Conservation (phyloP, 2,888 invertebrate genomes). For the Melitaea athalia region DNA sequence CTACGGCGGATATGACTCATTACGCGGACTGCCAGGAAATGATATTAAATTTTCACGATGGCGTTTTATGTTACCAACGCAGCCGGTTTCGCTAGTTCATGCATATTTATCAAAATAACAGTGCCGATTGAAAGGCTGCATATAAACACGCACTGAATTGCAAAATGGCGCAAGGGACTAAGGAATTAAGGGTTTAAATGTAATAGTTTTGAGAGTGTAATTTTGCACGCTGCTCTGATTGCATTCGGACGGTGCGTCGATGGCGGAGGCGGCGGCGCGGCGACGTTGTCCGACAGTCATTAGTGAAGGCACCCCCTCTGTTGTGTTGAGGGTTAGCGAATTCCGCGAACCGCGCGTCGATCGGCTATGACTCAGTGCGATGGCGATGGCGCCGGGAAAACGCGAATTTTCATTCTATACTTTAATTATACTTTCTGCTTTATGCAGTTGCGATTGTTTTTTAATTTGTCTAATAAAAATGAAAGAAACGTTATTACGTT, state of each 20-base stretch:
- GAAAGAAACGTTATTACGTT: slow-evolving; percentile 44
- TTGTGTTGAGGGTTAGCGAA: slow-evolving; percentile 60
- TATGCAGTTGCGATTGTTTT: slow-evolving; percentile 22
- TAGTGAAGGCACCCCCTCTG: slow-evolving; percentile 70
- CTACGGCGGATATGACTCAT: slow-evolving; percentile 80
- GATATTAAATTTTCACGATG: slow-evolving; percentile 81
- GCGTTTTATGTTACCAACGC: slow-evolving; percentile 76
- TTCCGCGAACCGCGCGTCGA: slow-evolving; percentile 67
- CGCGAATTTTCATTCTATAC: slow-evolving; percentile 55
- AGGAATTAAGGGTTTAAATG: slow-evolving; percentile 67
- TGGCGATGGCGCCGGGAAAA: slow-evolving; percentile 60
- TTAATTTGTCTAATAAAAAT: slow-evolving; percentile 48
- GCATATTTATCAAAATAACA: slow-evolving; percentile 82
- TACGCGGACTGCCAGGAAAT: slow-evolving; percentile 76
- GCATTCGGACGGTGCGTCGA: slow-evolving; percentile 60
- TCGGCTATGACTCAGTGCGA: slow-evolving; percentile 64
- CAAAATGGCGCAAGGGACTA: slow-evolving; percentile 57
- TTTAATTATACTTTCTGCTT: slow-evolving; percentile 17
- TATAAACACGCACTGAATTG: slow-evolving; percentile 78
- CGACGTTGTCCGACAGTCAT: slow-evolving; percentile 72
- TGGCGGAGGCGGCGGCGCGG: slow-evolving; percentile 49
- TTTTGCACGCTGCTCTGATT: slow-evolving; percentile 61
- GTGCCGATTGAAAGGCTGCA: slow-evolving; percentile 81
- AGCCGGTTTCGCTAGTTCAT: slow-evolving; percentile 76
- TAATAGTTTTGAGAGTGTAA: slow-evolving; percentile 71